Base-by-base conservation (phyloP, 2,797 vertebrate species). In the Sorex maritimensis region DNA sequence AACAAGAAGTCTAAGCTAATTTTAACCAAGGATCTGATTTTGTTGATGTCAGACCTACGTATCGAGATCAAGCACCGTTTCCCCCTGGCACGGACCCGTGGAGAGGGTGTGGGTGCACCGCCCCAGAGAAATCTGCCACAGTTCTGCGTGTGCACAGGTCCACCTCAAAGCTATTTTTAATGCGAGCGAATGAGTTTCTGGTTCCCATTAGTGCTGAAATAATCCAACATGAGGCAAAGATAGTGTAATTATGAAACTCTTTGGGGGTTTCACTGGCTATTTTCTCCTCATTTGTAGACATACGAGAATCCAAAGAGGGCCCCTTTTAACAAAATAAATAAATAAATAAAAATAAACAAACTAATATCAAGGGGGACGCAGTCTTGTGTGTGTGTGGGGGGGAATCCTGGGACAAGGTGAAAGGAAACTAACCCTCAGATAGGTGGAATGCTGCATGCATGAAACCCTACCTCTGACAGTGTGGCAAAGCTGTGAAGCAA, bases 211-310 rank as follows among this genome's bases (percentile, higher is more conserved):
- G 55, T 28, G 38, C 26, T 86, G 52, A 92, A 93, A 90, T 78
- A 92, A 81, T 78, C 63, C 73, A 95, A 38, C 88, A 81, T 72
- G 90, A 81, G 68, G 44, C 78, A 91, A 88, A 78, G 63, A 86
- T 86, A 74, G 23, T 17, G 0, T 67, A 78, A 83, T 91, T 92
- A 92, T 34, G 38, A 88, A 94, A 86, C 5, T 75, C 24, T 67
- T 92, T 68, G 88, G 81, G 67, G 23, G 92, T 88, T 85, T 63
- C 11, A 72, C 5, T 80, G n/a, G 67, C 88, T n/a, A 63, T 91
- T 89, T 93, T 81, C 24, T 73, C 86, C 49, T 80, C 84, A 44
- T 41, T 21, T 72, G 13, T n/a, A 94, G 5, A 90, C 88, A 81
- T 65, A 91, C 73, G 84, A 86, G 74, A 83, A 86, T 83, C 61